Percentiles rank a stretch among this genome's conserved stretches.
These are phyloP conservation scores for Bubo bubo DNA, from an alignment of 2,113 vertebrate species.

Conservation along the genomic window DNA sequence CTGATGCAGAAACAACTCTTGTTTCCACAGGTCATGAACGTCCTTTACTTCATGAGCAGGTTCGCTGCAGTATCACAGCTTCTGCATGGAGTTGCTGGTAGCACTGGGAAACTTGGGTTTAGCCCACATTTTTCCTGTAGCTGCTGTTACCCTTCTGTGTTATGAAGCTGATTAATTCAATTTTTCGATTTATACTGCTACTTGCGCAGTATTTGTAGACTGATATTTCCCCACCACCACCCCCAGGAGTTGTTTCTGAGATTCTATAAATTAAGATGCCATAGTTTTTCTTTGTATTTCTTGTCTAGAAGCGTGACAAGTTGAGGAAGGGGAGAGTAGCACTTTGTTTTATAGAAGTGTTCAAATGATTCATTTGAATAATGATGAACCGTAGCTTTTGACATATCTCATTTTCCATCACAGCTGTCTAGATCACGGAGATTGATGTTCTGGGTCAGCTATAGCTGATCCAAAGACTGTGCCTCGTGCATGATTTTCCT, in stretches of 20 bases:
- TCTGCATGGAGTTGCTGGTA: not conserved
- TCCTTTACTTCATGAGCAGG: not conserved
- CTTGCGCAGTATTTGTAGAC: slow-evolving; percentile 7
- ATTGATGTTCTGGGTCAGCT: not conserved
- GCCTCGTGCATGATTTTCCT: not conserved
- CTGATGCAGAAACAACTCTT: rapidly evolving
- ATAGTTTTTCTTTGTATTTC: not conserved
- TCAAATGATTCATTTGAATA: not conserved
- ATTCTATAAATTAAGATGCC: not conserved
- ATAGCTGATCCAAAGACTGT: not conserved
- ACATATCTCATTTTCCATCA: rapidly evolving
- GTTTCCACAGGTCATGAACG: rapidly evolving
- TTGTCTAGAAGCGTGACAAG: not conserved
- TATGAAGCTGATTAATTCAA: not conserved
- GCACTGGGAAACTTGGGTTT: not conserved
- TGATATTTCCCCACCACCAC: rapidly evolving
- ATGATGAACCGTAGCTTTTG: not conserved
- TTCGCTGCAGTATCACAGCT: not conserved
- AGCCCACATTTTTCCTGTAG: not conserved
- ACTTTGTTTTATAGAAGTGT: not conserved
- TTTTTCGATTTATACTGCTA: not conserved
- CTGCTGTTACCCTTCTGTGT: not conserved
- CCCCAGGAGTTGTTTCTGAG: not conserved
- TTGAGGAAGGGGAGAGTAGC: not conserved
- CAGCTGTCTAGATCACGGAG: not conserved